phyloP scores from a whole-genome alignment of 2,113 vertebrate species.

The Myotis brandtii region DNA sequence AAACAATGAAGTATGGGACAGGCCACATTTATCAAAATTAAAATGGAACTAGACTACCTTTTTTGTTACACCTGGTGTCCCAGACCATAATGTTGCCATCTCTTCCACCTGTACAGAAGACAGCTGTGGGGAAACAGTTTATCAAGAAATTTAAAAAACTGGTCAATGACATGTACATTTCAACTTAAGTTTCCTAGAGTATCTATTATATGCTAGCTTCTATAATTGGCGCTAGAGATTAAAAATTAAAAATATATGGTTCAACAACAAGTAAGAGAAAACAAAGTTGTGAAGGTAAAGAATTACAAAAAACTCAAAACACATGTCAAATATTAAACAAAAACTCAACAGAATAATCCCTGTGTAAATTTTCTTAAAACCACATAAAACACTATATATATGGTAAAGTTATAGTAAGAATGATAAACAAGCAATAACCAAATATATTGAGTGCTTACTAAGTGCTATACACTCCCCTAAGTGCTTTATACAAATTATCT shows the following conservation, averaged over 20 bases:
- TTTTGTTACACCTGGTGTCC: constrained; percentile 98
- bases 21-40: background rate
- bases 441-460: background rate
- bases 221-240: background rate
- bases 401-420: background rate
- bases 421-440: background rate
- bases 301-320: background rate
- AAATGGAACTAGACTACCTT: constrained; percentile 88
- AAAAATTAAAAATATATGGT: background rate
- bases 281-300: background rate
- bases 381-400: background rate
- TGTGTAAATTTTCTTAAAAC: background rate
- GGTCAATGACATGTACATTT: background rate
- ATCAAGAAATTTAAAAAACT: constrained; percentile 53
- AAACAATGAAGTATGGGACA: background rate
- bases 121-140: constrained; percentile 86
- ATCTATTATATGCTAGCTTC: background rate
- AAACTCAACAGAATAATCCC: background rate
- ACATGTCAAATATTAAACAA: background rate
- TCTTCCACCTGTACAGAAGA: constrained; percentile 97
- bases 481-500: background rate
- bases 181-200: background rate
- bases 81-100: constrained; percentile 99
- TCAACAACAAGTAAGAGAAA: constrained; percentile 38
- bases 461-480: background rate